phyloP scores from a whole-genome alignment of 23 tunicate genomes.

The Trididemnum clinides region DNA sequence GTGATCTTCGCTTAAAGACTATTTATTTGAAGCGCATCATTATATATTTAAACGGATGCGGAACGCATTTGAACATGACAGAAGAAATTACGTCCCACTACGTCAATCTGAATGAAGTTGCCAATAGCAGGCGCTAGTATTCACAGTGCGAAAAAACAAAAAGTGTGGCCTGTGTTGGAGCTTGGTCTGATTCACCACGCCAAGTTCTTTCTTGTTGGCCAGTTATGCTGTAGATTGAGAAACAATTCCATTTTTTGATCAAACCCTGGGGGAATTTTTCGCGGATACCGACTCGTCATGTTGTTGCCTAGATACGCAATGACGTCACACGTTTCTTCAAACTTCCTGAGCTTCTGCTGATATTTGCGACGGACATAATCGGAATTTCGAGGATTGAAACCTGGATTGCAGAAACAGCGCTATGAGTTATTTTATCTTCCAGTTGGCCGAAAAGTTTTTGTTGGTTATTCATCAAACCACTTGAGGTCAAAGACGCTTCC shows the following conservation, averaged over 20 bases:
- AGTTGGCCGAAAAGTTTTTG: neutral
- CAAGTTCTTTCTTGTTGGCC: neutral
- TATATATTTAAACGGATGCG: too few species aligned
- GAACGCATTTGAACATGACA: too few species aligned
- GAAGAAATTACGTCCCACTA: too few species aligned
- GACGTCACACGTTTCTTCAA: slow-evolving; percentile 55
- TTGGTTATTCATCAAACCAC: neutral
- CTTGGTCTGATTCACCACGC: too few species aligned
- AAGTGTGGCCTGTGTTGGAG: too few species aligned
- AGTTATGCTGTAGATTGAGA: slow-evolving; percentile 35
- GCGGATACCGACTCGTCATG: slow-evolving; percentile 79
- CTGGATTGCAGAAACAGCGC: slow-evolving; percentile 50
- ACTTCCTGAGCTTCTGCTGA: slow-evolving; percentile 43
- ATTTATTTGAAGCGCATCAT: too few species aligned
- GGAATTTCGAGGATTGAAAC: slow-evolving; percentile 65
- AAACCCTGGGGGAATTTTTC: slow-evolving; percentile 49
- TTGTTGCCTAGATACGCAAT: slow-evolving; percentile 79
- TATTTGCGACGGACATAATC: slow-evolving; percentile 59
- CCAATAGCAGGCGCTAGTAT: too few species aligned
- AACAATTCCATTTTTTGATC: slow-evolving; percentile 74
- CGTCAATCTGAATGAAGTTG: too few species aligned
- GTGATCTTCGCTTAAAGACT: too few species aligned
- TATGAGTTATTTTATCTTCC: neutral
- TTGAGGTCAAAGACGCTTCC: too few species aligned
- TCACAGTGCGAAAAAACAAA: too few species aligned